phyloP scores from a whole-genome alignment of 30 jellyfish, hydroid and myxozoan genomes.

The Chironex yamaguchii region DNA sequence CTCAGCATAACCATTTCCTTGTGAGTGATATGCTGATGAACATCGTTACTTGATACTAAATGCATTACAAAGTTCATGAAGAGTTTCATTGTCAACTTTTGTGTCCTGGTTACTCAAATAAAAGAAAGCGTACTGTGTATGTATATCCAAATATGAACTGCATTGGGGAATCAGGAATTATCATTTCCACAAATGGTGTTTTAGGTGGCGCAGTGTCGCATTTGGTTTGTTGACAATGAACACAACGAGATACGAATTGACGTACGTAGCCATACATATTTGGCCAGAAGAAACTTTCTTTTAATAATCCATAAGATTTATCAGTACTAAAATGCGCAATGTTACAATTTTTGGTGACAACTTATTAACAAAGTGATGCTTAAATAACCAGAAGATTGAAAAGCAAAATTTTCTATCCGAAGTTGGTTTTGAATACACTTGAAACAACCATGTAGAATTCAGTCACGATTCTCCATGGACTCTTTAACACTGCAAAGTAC shows the following conservation, averaged over 20 bases:
- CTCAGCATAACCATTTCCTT: slow-evolving; percentile 33
- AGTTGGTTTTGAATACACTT: no score
- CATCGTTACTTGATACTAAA: slow-evolving; percentile 20
- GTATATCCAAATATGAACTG: no score
- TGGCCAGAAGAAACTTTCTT: background rate
- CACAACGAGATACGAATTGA: background rate
- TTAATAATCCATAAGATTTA: no score
- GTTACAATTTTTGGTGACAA: no score
- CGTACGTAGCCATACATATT: background rate
- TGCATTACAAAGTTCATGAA: slow-evolving; percentile 3
- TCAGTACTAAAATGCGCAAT: no score
- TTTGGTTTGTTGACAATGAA: background rate
- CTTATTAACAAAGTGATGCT: no score
- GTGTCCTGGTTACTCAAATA: no score
- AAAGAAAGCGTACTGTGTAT: no score
- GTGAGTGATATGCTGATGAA: slow-evolving; percentile 31
- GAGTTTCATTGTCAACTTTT: slow-evolving; percentile 14
- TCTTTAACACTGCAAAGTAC: background rate
- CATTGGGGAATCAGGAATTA: background rate
- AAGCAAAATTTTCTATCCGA: no score
- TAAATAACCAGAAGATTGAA: no score
- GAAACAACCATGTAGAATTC: no score
- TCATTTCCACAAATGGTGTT: background rate
- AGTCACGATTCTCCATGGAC: background rate
- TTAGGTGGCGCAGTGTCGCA: background rate